Conservation (phyloP, 2,888 invertebrate species). For the Caenorhabditis sp. region DNA sequence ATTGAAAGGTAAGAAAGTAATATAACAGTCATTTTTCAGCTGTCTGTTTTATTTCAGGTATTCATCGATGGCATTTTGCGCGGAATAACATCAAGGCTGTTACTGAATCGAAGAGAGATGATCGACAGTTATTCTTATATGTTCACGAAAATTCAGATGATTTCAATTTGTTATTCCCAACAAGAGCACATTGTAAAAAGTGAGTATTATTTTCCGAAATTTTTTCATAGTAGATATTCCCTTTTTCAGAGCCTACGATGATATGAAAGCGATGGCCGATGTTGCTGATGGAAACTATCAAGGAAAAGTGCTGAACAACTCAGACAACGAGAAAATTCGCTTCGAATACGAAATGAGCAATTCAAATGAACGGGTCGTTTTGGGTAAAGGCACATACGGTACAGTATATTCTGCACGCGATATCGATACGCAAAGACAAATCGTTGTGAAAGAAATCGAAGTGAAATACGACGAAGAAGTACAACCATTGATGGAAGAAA, state of each 20-base stretch:
- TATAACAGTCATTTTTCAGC: too few species aligned
- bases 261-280: conserved; percentile 56
- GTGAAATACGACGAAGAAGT: conserved; percentile 86
- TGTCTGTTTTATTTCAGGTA: conserved; percentile 53
- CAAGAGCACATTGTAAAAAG: conserved; percentile 78
- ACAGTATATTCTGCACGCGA: conserved; percentile 80
- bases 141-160: conserved; percentile 97
- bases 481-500: conserved; percentile 97
- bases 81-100: conserved; percentile 88
- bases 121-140: conserved; percentile 92
- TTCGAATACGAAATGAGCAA: conserved; percentile 95
- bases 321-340: conserved; percentile 65
- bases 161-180: conserved; percentile 97
- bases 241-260: conserved; percentile 55
- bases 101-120: conserved; percentile 87
- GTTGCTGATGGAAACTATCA: conserved; percentile 56
- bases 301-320: conserved; percentile 55
- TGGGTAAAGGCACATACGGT: conserved; percentile 78
- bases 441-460: conserved; percentile 97
- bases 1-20: conserved; percentile 15
- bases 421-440: conserved; percentile 75
- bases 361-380: conserved; percentile 77
- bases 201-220: conserved; percentile 11
- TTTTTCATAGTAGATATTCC: neutral
- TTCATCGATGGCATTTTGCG: conserved; percentile 86